phyloP scores from a whole-genome alignment of 1,140 invertebrate species.

The Hirudo medicinalis region DNA sequence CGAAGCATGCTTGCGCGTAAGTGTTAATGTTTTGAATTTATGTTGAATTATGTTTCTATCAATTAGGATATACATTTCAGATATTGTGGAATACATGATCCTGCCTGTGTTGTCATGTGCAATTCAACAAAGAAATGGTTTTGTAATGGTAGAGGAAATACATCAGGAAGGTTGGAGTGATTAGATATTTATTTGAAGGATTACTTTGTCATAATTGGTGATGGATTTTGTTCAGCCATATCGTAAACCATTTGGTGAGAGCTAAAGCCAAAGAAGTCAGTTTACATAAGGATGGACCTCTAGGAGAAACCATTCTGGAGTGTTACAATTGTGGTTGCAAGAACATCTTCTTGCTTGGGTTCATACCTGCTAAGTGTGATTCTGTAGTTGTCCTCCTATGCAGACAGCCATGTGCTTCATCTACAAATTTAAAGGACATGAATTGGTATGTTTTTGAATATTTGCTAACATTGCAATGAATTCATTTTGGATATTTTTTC shows the following conservation, averaged over 20 bases:
- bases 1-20: slow-evolving; percentile 85
- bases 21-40: slow-evolving; percentile 23
- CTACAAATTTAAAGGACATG: slow-evolving; percentile 91
- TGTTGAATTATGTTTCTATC: background rate
- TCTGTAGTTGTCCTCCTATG: slow-evolving; percentile 96
- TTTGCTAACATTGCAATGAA: background rate
- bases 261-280: slow-evolving; percentile 98
- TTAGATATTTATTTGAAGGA: background rate
- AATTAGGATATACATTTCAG: slow-evolving; percentile 29
- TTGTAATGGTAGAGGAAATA: slow-evolving; percentile 94
- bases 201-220: background rate
- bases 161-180: slow-evolving; percentile 57
- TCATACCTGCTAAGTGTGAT: slow-evolving; percentile 97
- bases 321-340: slow-evolving; percentile 96
- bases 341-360: slow-evolving; percentile 86
- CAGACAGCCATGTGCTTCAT: slow-evolving; percentile 89
- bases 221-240: slow-evolving; percentile 57
- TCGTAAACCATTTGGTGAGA: slow-evolving; percentile 93
- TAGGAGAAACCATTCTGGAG: slow-evolving; percentile 92
- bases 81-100: slow-evolving; percentile 95
- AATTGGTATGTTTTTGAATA: slow-evolving; percentile 58
- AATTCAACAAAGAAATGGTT: slow-evolving; percentile 99
- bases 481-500: background rate
- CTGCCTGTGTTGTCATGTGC: slow-evolving; percentile 91
- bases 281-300: slow-evolving; percentile 86